Conservation (phyloP, 2,888 invertebrate genomes). For the Acrobasis consociella region DNA sequence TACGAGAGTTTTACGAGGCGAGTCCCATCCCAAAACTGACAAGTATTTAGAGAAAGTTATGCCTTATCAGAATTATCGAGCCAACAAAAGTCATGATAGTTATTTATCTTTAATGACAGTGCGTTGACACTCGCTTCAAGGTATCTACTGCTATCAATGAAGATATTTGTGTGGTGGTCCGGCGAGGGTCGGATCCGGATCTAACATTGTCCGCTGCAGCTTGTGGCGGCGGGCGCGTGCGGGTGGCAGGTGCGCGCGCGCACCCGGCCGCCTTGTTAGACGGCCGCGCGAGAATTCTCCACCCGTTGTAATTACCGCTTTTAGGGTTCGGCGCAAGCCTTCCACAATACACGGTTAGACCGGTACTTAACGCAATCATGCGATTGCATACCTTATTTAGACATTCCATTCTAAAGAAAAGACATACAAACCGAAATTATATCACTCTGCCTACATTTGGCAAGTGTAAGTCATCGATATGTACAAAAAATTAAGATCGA, state of each 20-base stretch:
- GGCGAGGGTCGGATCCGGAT: slow-evolving; percentile 21
- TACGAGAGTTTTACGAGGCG: slow-evolving; percentile 40
- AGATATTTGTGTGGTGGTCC: slow-evolving; percentile 37
- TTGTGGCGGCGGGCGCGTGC: slow-evolving; percentile 40
- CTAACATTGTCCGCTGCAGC: slow-evolving; percentile 31
- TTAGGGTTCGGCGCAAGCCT: slow-evolving; percentile 43
- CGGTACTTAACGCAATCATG: slow-evolving; percentile 6
- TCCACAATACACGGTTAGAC: slow-evolving; percentile 18
- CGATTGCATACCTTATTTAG: slow-evolving; percentile 12
- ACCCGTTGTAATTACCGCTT: slow-evolving; percentile 62
- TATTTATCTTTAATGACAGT: slow-evolving; percentile 39
- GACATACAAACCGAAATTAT: too few species aligned
- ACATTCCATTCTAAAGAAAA: not conserved
- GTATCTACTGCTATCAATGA: slow-evolving; percentile 41
- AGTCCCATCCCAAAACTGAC: slow-evolving; percentile 37
- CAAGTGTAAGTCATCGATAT: too few species aligned
- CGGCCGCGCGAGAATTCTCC: slow-evolving; percentile 56
- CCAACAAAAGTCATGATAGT: slow-evolving; percentile 37
- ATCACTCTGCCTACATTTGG: too few species aligned
- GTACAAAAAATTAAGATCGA: too few species aligned
- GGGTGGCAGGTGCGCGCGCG: slow-evolving; percentile 67
- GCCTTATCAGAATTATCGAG: slow-evolving; percentile 34
- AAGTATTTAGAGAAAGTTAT: slow-evolving; percentile 38
- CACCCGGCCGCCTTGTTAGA: slow-evolving; percentile 68
- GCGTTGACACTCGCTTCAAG: slow-evolving; percentile 41